Conservation (phyloP, 2,113 vertebrate species). For the Eptatretus burgeri region DNA sequence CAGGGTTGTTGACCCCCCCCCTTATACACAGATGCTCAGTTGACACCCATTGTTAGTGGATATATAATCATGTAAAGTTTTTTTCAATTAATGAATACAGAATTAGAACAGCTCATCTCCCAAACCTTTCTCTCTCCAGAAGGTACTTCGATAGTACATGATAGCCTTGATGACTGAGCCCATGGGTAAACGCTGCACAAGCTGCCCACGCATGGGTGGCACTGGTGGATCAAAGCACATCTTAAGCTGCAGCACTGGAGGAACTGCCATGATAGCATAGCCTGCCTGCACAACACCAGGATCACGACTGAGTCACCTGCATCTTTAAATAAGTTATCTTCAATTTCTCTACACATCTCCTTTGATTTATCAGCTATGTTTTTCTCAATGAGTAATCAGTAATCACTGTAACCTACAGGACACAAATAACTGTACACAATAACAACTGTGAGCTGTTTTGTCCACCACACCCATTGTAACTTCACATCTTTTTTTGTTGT, state of each 20-base stretch:
- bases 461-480: too few species aligned
- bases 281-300: constrained; percentile 25
- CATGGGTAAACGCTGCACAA: constrained; percentile 61
- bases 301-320: too few species aligned
- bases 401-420: too few species aligned
- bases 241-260: constrained; percentile 45
- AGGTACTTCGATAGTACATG: constrained; percentile 69
- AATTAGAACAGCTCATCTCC: constrained; percentile 1
- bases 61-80: background rate
- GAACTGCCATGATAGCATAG: constrained; percentile 48
- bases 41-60: background rate
- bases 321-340: too few species aligned
- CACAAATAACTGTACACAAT: too few species aligned
- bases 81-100: background rate
- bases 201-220: constrained; percentile 58
- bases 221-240: constrained; percentile 67
- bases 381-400: too few species aligned
- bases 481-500: too few species aligned
- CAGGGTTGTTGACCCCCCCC: background rate
- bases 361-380: too few species aligned
- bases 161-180: constrained; percentile 93
- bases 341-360: too few species aligned
- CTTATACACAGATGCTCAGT: background rate
- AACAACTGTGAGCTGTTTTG: too few species aligned
- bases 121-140: constrained; percentile 71